Evolutionary conservation across 2,113 vertebrate genomes (phyloP).

Genomic region (Danionella cerebrum): DNA sequence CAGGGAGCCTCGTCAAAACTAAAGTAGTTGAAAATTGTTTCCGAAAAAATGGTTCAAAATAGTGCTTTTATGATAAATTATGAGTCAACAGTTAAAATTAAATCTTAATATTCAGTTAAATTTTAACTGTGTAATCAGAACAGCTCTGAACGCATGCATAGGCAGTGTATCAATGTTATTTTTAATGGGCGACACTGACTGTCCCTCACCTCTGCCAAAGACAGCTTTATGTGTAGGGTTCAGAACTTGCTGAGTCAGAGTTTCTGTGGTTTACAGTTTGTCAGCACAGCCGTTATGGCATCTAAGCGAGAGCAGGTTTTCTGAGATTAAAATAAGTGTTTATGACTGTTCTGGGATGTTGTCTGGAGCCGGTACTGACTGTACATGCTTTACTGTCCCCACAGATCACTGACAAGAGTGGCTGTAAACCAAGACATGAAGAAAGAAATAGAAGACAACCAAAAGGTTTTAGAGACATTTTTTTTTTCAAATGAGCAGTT

Average conservation of each 20-base stretch:
- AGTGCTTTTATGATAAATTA: no score
- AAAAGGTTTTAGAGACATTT: slow-evolving; percentile 75
- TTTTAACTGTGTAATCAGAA: not conserved
- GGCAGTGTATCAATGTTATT: not conserved
- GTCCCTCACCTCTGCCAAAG: slow-evolving; percentile 31
- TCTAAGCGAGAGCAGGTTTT: slow-evolving; percentile 52
- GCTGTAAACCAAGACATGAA: slow-evolving; percentile 80
- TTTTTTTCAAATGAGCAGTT: slow-evolving; percentile 12
- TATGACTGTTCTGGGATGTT: slow-evolving; percentile 49
- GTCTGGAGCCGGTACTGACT: slow-evolving; percentile 61
- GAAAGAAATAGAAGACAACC: slow-evolving; percentile 91
- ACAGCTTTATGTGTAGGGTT: slow-evolving; percentile 40
- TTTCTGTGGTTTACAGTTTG: slow-evolving; percentile 51
- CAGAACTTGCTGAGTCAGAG: slow-evolving; percentile 57
- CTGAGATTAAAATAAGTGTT: slow-evolving; percentile 62
- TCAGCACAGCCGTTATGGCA: slow-evolving; percentile 49
- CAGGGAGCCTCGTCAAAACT: not conserved
- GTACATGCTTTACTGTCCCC: slow-evolving; percentile 68
- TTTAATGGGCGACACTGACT: slow-evolving; percentile 22
- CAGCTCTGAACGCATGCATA: not conserved
- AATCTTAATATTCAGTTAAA: no score
- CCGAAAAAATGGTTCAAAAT: no score
- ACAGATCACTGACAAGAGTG: slow-evolving; percentile 87
- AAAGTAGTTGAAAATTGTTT: not conserved
- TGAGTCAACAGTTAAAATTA: no score